phyloP scores from a whole-genome alignment of 2,113 vertebrate species.

The Eidolon helvum region DNA sequence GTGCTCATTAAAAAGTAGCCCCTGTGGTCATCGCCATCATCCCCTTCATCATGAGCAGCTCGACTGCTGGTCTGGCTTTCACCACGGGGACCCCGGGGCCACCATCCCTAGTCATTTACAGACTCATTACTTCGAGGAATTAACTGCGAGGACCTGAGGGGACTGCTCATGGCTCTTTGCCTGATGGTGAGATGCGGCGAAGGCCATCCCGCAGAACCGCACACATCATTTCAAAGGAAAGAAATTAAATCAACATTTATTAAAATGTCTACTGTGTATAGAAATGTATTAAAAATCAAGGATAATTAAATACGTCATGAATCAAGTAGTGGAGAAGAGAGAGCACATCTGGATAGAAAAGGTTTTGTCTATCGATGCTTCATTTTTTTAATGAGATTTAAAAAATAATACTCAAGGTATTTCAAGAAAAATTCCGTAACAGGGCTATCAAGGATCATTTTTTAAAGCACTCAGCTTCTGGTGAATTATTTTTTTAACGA shows the following conservation, averaged over 20 bases:
- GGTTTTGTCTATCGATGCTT: neutral
- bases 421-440: neutral
- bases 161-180: neutral
- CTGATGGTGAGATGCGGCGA: neutral
- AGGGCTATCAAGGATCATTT: neutral
- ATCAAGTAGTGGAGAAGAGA: neutral
- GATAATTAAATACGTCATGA: neutral
- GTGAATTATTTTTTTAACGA: neutral
- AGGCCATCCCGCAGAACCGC: neutral
- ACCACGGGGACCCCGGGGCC: neutral
- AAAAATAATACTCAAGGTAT: neutral
- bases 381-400: neutral
- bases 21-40: neutral
- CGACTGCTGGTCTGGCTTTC: neutral
- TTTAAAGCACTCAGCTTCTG: neutral
- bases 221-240: neutral
- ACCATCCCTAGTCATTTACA: neutral
- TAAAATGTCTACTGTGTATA: neutral
- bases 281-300: neutral
- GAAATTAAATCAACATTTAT: neutral
- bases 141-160: neutral
- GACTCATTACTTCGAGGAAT: neutral
- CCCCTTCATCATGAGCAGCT: neutral
- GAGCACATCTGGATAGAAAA: neutral
- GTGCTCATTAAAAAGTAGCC: rapidly evolving